Conservation (phyloP, 2,797 vertebrate genomes). For the Mormyrops attenuatus region DNA sequence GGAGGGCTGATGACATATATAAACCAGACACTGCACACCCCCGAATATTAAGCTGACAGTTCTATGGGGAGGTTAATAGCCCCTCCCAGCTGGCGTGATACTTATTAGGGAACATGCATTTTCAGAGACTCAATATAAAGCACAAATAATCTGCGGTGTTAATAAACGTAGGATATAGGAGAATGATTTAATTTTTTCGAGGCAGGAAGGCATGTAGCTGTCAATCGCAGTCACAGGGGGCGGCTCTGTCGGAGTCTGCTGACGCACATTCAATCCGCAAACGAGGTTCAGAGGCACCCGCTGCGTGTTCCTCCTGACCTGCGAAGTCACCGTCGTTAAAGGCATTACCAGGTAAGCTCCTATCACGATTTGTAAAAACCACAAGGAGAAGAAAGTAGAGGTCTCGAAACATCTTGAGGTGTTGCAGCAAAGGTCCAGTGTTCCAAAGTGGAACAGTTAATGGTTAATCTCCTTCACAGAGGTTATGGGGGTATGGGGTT, state of each 20-base stretch:
- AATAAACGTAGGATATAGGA: not conserved
- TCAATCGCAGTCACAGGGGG: not conserved
- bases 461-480: not conserved
- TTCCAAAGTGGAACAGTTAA: not conserved
- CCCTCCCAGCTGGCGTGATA: not conserved
- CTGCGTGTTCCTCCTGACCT: no score
- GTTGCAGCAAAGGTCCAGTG: not conserved
- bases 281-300: not conserved
- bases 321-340: not conserved
- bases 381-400: not conserved
- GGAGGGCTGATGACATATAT: conserved; percentile 33
- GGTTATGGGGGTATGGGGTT: not conserved
- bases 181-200: not conserved
- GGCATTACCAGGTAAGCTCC: not conserved
- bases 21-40: conserved; percentile 31
- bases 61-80: not conserved
- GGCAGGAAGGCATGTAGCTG: not conserved
- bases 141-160: not conserved
- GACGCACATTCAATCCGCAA: no score
- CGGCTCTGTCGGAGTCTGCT: not conserved
- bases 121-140: not conserved
- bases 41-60: conserved; percentile 33
- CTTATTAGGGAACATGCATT: not conserved
- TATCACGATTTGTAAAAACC: not conserved
- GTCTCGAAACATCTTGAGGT: not conserved